Base-by-base conservation (phyloP, 1,140 invertebrate genomes). In the Plectus sambesii region DNA sequence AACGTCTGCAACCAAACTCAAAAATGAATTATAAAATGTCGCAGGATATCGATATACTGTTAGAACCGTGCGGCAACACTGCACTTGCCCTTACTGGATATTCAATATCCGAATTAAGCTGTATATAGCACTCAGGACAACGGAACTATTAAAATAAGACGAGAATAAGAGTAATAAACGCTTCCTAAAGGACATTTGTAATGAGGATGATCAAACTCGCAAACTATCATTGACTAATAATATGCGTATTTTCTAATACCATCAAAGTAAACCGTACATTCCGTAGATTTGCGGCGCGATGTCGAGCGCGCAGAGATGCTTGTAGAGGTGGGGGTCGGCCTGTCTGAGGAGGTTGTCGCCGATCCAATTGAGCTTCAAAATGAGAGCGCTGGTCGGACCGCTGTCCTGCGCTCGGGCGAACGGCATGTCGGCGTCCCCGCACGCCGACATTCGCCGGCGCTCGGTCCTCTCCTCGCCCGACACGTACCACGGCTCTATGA, bases 201-300 rank as follows among this genome's bases (percentile, higher is more conserved):
- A 12, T 33, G 30, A 17, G 12, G 30, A 17, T 17, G 17, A 33
- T 33, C 17, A 33, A 33, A 33, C 30, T 17, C 12, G 17, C 12
- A 33, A 33, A 33, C 30, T n/a, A n/a, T n/a, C n/a, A n/a, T n/a
- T n/a, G n/a, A n/a, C n/a, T n/a, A n/a, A n/a, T n/a, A n/a, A n/a
- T n/a, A n/a, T n/a, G n/a, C n/a, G n/a, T n/a, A n/a, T n/a, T n/a
- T n/a, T n/a, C n/a, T n/a, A n/a, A n/a, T n/a, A n/a, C n/a, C n/a
- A n/a, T n/a, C n/a, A n/a, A n/a, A n/a, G n/a, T n/a, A 15, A 25
- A 47, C 76, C 81, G 76, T 69, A 84, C 82, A 85, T 84, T 54
- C 83, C 83, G 71, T 82, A 85, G 23, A 84, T 75, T 61, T 84
- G 81, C 60, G 83, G 75, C 26, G 81, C 77, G 55, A 85, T 83